A percentile compares a stretch with the other conserved stretches of the same genome.
Evolutionary conservation across 2,113 vertebrate genomes (phyloP).

Genomic region (Lota lota): DNA sequence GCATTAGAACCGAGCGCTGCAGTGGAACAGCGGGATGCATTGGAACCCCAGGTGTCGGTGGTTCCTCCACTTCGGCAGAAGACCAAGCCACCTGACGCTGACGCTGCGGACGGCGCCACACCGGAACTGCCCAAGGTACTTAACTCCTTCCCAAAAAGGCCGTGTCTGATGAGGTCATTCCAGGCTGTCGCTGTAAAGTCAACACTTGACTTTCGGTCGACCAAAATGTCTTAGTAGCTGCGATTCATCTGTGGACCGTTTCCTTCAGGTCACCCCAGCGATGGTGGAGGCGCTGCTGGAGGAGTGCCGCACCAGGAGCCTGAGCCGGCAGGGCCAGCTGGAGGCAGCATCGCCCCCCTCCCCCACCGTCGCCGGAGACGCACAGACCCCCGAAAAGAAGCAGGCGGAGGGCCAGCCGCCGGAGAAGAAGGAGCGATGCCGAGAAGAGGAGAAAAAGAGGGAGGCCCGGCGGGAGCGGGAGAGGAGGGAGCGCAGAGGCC

Average conservation of each 20-base stretch:
- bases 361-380: not conserved
- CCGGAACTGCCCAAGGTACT: too few relatives aligned
- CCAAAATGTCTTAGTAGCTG: too few relatives aligned
- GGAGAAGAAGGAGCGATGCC: constrained; percentile 11
- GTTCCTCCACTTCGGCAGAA: too few relatives aligned
- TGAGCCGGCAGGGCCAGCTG: not conserved
- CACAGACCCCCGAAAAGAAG: not conserved
- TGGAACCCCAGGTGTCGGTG: too few relatives aligned
- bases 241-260: not conserved
- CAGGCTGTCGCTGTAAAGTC: too few relatives aligned
- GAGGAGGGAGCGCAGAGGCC: not conserved
- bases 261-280: constrained; percentile 44
- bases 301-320: constrained; percentile 34
- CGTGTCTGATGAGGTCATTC: too few relatives aligned
- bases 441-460: constrained; percentile 9
- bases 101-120: too few relatives aligned
- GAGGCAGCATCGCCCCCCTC: not conserved
- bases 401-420: not conserved
- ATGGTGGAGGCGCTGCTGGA: constrained; percentile 39
- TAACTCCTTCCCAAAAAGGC: too few relatives aligned
- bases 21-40: too few relatives aligned
- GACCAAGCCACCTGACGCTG: too few relatives aligned
- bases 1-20: too few relatives aligned
- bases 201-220: too few relatives aligned
- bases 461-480: not conserved